Conservation (phyloP, 2,797 vertebrate species). For the Micromesistius poutassou region DNA sequence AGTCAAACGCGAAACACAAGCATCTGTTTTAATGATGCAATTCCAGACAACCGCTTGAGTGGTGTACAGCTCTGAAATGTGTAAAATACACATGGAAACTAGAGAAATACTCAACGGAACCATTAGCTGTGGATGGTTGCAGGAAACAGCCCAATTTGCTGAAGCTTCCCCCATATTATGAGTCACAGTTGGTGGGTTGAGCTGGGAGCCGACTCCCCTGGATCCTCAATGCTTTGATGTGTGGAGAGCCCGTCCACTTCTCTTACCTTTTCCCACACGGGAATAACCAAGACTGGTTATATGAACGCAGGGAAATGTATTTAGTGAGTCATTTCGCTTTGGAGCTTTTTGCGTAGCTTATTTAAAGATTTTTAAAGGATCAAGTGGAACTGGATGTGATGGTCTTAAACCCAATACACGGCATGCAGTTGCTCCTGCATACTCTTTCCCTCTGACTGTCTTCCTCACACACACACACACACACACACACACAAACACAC, state of each 20-base stretch:
- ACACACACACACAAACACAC: too few relatives aligned
- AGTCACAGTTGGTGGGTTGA: background rate
- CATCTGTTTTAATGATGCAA: conserved; percentile 2
- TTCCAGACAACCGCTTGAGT: conserved; percentile 1
- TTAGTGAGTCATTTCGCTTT: background rate
- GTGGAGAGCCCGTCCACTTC: background rate
- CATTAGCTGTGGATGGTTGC: background rate
- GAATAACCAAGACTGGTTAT: background rate
- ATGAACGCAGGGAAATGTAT: background rate
- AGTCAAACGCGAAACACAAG: background rate
- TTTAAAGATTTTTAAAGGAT: background rate
- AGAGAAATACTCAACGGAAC: background rate
- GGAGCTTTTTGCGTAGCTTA: background rate
- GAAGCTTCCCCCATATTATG: background rate
- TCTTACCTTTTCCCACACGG: background rate
- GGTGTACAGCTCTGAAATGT: background rate
- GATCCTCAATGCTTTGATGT: background rate
- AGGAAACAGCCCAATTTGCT: background rate
- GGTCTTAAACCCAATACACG: background rate
- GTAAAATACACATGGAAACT: background rate
- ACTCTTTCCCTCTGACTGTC: background rate
- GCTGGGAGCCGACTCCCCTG: background rate
- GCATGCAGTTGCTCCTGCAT: background rate
- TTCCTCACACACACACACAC: too few relatives aligned
- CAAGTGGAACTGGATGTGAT: background rate